These are phyloP conservation scores for Teleogryllus oceanicus DNA, from an alignment of 2,888 invertebrate species.

Conservation along the genomic window DNA sequence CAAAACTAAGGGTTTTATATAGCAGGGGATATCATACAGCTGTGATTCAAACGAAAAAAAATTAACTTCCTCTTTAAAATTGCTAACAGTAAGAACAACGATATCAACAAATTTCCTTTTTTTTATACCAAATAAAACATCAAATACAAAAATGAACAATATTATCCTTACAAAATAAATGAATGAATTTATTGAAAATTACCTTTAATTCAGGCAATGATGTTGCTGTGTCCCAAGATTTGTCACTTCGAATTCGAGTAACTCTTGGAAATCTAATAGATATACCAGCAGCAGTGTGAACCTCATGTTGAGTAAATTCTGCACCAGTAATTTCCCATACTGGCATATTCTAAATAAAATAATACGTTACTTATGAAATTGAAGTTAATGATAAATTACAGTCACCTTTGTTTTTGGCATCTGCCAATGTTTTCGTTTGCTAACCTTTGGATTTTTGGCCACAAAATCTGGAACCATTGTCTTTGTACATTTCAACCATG, in stretches of 20 bases:
- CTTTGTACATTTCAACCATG: slow-evolving; percentile 79
- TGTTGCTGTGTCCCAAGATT: slow-evolving; percentile 80
- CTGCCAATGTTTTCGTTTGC: neutral
- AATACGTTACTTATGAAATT: slow-evolving; percentile 3
- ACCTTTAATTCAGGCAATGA: slow-evolving; percentile 68
- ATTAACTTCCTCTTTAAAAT: neutral
- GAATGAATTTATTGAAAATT: neutral
- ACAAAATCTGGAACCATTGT: slow-evolving; percentile 87
- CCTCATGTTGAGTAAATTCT: slow-evolving; percentile 52
- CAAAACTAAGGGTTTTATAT: no score
- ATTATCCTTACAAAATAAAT: neutral
- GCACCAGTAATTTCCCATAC: slow-evolving; percentile 92
- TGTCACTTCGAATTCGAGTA: slow-evolving; percentile 76
- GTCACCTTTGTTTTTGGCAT: no score
- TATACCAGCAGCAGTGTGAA: slow-evolving; percentile 90
- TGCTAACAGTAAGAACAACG: neutral
- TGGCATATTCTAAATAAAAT: slow-evolving; percentile 59
- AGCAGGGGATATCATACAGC: neutral
- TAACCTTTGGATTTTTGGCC: slow-evolving; percentile 70
- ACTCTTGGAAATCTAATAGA: slow-evolving; percentile 92
- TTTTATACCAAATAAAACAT: neutral
- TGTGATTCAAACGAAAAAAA: neutral
- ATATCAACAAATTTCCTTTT: neutral
- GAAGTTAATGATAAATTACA: neutral
- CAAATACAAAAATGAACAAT: neutral